phyloP scores from a whole-genome alignment of 2,888 invertebrate species.

The Andrena camellia region DNA sequence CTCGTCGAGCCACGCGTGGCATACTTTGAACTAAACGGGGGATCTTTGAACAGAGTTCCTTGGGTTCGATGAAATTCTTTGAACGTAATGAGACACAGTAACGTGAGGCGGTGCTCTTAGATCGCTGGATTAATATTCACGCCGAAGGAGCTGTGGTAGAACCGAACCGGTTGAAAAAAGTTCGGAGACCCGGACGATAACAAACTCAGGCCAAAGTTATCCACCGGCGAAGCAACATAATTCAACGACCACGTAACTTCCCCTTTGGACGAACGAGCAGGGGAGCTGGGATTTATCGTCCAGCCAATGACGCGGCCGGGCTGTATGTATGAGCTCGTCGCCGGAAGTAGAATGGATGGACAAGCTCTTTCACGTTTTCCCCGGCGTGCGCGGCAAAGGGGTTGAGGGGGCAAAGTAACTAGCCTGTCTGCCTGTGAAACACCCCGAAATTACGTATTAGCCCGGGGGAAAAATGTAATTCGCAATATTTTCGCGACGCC shows the following conservation, averaged over 20 bases:
- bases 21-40: no score
- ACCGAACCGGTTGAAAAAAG: background rate
- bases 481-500: slow-evolving; percentile 48
- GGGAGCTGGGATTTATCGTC: slow-evolving; percentile 52
- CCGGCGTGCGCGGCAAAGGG: slow-evolving; percentile 4
- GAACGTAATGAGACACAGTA: background rate
- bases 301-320: slow-evolving; percentile 49
- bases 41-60: no score
- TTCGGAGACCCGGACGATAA: background rate
- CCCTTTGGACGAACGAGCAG: slow-evolving; percentile 45
- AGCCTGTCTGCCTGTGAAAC: slow-evolving; percentile 50
- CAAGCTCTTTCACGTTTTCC: slow-evolving; percentile 62
- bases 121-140: background rate
- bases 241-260: slow-evolving; percentile 37
- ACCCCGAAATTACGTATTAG: slow-evolving; percentile 61
- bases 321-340: slow-evolving; percentile 50
- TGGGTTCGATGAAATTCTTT: no score
- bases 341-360: slow-evolving; percentile 65
- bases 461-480: slow-evolving; percentile 56
- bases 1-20: no score
- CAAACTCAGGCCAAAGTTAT: slow-evolving; percentile 2
- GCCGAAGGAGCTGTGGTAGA: background rate
- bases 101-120: background rate
- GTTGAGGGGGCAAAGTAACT: slow-evolving; percentile 38
- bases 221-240: slow-evolving; percentile 27